Conservation (phyloP, 1,140 invertebrate species). For the Danaus melanippus region DNA sequence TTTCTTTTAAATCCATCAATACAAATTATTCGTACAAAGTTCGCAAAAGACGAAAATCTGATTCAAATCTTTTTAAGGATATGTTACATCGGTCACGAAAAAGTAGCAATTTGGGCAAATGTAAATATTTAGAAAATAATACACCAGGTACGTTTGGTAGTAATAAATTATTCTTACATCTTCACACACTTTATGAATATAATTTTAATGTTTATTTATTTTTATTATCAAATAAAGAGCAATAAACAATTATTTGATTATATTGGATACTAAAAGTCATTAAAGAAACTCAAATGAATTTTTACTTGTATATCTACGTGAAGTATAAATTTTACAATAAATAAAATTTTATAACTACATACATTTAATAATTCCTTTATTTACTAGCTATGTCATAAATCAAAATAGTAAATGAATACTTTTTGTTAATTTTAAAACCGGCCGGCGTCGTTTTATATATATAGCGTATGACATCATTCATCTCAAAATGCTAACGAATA, state of each 20-base stretch:
- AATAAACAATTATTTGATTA: too few species aligned
- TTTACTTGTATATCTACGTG: too few species aligned
- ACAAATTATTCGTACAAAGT: conserved; percentile 55
- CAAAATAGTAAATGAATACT: too few species aligned
- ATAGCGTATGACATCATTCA: conserved; percentile 52
- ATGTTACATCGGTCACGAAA: conserved; percentile 43
- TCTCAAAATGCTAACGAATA: conserved; percentile 27
- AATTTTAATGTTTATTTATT: background rate
- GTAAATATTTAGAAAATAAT: conserved; percentile 29
- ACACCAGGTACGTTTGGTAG: conserved; percentile 30
- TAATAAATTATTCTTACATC: too few species aligned
- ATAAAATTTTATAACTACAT: too few species aligned
- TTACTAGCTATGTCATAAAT: too few species aligned
- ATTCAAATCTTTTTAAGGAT: conserved; percentile 52
- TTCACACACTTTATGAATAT: background rate
- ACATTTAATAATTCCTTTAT: too few species aligned
- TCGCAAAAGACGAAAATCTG: conserved; percentile 50
- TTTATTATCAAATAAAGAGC: background rate
- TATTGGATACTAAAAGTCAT: too few species aligned
- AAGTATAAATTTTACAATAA: too few species aligned
- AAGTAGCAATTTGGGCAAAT: conserved; percentile 25
- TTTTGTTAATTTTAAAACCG: conserved; percentile 20
- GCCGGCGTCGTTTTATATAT: conserved; percentile 27
- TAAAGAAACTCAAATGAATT: background rate
- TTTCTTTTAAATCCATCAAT: conserved; percentile 57